Conservation (phyloP, 2,113 vertebrate genomes). For the Pseudopodoces humilis region DNA sequence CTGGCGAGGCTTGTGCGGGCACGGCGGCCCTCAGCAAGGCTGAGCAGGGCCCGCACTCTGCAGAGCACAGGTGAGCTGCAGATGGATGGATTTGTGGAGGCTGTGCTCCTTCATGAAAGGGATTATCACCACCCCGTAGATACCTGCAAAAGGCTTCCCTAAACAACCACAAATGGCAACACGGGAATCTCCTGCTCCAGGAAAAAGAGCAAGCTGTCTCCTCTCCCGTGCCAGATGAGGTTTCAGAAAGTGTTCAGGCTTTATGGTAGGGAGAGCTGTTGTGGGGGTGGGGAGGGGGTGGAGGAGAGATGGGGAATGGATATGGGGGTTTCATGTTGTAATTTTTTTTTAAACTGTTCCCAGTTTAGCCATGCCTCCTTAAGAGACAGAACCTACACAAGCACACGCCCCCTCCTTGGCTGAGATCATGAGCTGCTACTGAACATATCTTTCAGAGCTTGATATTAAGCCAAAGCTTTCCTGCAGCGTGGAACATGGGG, state of each 20-base stretch:
- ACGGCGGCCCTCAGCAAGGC: background rate
- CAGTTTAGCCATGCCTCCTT: background rate
- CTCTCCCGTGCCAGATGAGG: background rate
- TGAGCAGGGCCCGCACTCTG: background rate
- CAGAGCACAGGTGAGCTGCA: background rate
- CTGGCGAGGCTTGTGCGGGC: fast-evolving
- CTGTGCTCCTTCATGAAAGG: fast-evolving
- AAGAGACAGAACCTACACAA: background rate
- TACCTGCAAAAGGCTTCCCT: background rate
- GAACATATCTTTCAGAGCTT: background rate
- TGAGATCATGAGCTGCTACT: background rate
- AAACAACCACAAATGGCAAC: background rate
- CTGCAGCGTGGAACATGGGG: background rate
- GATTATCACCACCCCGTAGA: background rate
- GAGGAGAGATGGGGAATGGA: background rate
- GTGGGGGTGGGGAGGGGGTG: fast-evolving
- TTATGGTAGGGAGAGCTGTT: background rate
- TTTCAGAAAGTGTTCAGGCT: background rate
- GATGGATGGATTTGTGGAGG: fast-evolving
- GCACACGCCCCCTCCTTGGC: background rate
- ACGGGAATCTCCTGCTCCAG: background rate
- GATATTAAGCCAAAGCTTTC: background rate
- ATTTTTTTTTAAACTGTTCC: background rate
- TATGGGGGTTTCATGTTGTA: background rate
- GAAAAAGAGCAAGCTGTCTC: background rate